These are phyloP conservation scores for Macaca nemestrina DNA, from an alignment of 2,113 vertebrate genomes.

Conservation along the genomic window DNA sequence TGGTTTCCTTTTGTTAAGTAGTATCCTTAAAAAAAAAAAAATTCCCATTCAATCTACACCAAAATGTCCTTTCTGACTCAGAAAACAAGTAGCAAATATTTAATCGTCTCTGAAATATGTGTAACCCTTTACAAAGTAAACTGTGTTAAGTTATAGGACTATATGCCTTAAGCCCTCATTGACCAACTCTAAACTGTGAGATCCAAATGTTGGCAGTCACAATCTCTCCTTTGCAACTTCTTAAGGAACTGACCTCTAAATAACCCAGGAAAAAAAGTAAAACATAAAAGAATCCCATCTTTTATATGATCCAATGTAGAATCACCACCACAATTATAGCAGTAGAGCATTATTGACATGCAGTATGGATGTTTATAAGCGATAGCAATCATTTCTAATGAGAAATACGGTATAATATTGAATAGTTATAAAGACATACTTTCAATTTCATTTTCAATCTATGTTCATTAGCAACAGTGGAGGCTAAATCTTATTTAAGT, in stretches of 20 bases:
- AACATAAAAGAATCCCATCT: slow-evolving; percentile 44
- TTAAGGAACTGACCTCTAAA: slow-evolving; percentile 70
- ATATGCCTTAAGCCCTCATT: slow-evolving; percentile 23
- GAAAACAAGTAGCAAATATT: slow-evolving; percentile 72
- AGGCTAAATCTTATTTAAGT: slow-evolving; percentile 57
- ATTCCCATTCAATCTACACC: slow-evolving; percentile 31
- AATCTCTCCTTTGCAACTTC: slow-evolving; percentile 55
- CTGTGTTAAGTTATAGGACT: slow-evolving; percentile 34
- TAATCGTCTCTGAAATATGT: slow-evolving; percentile 62
- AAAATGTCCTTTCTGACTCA: slow-evolving; percentile 52
- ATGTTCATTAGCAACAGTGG: slow-evolving; percentile 62
- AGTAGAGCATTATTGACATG: slow-evolving; percentile 77
- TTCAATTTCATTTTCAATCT: slow-evolving; percentile 58
- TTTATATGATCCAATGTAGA: slow-evolving; percentile 79
- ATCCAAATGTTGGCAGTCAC: slow-evolving; percentile 64
- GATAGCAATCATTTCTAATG: slow-evolving; percentile 72
- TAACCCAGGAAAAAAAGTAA: slow-evolving; percentile 56
- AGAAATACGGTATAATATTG: slow-evolving; percentile 52
- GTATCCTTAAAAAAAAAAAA: background rate
- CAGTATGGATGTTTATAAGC: slow-evolving; percentile 38
- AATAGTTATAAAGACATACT: slow-evolving; percentile 63
- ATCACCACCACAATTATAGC: slow-evolving; percentile 64
- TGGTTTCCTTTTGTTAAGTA: slow-evolving; percentile 30
- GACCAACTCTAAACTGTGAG: background rate
- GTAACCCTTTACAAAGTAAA: slow-evolving; percentile 52